These are phyloP conservation scores for Phataginus tricuspis DNA, from an alignment of 2,797 vertebrate species.

Conservation along the genomic window DNA sequence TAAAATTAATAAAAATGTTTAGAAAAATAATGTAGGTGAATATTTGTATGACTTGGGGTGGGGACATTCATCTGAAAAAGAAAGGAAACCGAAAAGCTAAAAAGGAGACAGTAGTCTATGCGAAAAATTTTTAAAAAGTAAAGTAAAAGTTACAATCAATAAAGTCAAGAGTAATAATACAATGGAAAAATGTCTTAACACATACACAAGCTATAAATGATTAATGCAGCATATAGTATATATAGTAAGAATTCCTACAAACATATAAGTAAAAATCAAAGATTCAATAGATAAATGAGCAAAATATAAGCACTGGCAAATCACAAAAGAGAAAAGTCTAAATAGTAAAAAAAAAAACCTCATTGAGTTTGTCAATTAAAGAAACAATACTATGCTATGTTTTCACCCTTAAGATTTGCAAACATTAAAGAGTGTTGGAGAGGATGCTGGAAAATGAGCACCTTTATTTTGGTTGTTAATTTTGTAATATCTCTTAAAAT, in stretches of 20 bases:
- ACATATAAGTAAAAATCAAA: slow-evolving; percentile 47
- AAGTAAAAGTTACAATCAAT: slow-evolving; percentile 38
- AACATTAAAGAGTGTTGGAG: background rate
- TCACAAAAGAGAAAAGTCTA: slow-evolving; percentile 32
- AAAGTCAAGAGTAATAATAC: slow-evolving; percentile 52
- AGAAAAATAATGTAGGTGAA: background rate
- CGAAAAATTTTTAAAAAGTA: background rate
- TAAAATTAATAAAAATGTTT: background rate
- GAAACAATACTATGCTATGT: background rate
- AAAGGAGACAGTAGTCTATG: background rate
- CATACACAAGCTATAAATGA: slow-evolving; percentile 36
- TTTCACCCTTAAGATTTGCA: slow-evolving; percentile 35
- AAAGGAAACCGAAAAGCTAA: slow-evolving; percentile 7
- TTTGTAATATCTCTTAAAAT: slow-evolving; percentile 36
- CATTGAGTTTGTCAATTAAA: slow-evolving; percentile 31
- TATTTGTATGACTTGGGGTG: background rate
- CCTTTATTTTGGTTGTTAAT: slow-evolving; percentile 22
- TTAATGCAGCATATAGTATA: slow-evolving; percentile 9
- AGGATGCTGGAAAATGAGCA: slow-evolving; percentile 22
- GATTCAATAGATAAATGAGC: slow-evolving; percentile 27
- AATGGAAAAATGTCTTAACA: slow-evolving; percentile 33
- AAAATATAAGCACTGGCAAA: slow-evolving; percentile 42
- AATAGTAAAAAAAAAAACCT: slow-evolving; percentile 9
- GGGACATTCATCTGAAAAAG: slow-evolving; percentile 24
- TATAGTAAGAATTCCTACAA: slow-evolving; percentile 16